These are phyloP conservation scores for Coregonus suidteri DNA, from an alignment of 2,797 vertebrate genomes.

Conservation along the genomic window DNA sequence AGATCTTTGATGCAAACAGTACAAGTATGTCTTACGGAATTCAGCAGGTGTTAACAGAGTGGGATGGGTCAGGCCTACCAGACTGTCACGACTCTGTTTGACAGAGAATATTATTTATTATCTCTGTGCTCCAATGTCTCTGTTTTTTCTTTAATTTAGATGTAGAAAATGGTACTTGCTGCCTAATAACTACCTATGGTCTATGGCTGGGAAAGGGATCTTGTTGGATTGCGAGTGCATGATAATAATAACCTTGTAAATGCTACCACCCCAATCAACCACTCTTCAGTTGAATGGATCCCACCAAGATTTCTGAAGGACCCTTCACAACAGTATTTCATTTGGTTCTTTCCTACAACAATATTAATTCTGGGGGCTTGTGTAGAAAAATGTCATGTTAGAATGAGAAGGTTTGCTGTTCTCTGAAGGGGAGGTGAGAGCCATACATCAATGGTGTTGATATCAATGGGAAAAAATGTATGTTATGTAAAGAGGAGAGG, in stretches of 20 bases:
- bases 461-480: not conserved
- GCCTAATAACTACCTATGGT: constrained; percentile 2
- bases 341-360: not conserved
- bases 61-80: no score
- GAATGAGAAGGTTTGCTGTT: constrained; percentile 8
- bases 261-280: not conserved
- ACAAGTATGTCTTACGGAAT: not conserved
- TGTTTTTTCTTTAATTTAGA: not conserved
- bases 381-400: not conserved
- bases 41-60: not conserved
- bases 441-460: not conserved
- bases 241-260: not conserved
- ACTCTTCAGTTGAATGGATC: not conserved
- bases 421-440: constrained; percentile 2
- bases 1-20: constrained; percentile 3
- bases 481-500: constrained; percentile 3
- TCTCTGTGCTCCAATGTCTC: constrained; percentile 2
- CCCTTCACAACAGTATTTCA: constrained; percentile 7
- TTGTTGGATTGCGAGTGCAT: not conserved
- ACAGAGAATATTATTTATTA: not conserved
- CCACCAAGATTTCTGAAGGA: constrained; percentile 16
- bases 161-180: not conserved
- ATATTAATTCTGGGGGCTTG: constrained; percentile 12
- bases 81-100: no score
- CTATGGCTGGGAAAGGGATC: constrained; percentile 3